Evolutionary conservation across 2,888 invertebrate genomes (phyloP), one percentile per base, ranked within the genome.

Genomic region (Metacarcinus magister): DNA sequence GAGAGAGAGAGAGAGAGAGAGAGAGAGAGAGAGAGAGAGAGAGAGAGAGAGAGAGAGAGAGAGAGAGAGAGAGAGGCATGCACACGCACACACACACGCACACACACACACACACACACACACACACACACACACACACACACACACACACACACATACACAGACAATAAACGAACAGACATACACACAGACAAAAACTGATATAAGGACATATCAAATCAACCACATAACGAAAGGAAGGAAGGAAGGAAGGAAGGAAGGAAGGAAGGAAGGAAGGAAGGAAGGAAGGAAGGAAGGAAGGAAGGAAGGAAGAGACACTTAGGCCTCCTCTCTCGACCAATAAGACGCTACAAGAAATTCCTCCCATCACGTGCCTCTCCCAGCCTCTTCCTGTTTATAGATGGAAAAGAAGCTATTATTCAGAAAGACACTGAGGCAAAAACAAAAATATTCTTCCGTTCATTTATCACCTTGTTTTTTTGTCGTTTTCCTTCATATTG

Each of bases 1-100:
- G 28, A 82, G 32, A 32, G 91, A 46, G n/a, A 32, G 43, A 43
- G 44, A 44, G 32, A 91, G 44, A 43, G 91, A 46, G n/a, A 46
- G 46, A 44, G 32, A 32, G 23, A n/a, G 44, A 91, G 91, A 28
- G 91, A 44, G 44, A 91, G 91, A 32, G 44, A 46, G 46, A 44
- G 32, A 46, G 32, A 32, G 32, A 91, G 43, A 44, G 44, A 91
- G 91, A 44, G 44, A 46, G 23, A 32, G n/a, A 46, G 46, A 46
- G 32, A 46, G n/a, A 44, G 91, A 91, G 46, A 91, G 44, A 43
- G 91, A 91, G 44, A n/a, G 91, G n/a, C n/a, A n/a, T n/a, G n/a
- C n/a, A n/a, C n/a, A n/a, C n/a, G n/a, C 8, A 67, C 7, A 23
- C 7, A 67, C 7, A n/a, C n/a, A n/a, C n/a, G n/a, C n/a, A n/a